phyloP scores from a whole-genome alignment of 1,140 invertebrate species.

The Pygmarrhopalites habei region DNA sequence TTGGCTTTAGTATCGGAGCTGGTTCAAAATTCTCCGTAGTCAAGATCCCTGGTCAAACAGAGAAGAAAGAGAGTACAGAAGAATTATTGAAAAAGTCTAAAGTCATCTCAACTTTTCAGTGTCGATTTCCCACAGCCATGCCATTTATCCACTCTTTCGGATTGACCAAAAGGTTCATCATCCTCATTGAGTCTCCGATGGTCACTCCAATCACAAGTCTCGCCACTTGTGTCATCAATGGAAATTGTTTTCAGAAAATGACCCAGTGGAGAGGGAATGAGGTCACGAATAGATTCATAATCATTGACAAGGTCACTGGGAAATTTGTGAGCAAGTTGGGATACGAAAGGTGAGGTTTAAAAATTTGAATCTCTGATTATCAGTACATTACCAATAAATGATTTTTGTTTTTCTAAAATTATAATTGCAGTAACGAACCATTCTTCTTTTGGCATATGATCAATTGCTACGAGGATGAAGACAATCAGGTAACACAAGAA shows the following conservation, averaged over 20 bases:
- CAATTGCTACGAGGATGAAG: conserved; percentile 39
- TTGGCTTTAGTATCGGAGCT: conserved; percentile 21
- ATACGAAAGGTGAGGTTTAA: no score
- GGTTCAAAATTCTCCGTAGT: conserved; percentile 31
- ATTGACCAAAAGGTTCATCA: conserved; percentile 50
- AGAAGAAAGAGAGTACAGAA: conserved; percentile 19
- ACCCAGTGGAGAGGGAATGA: conserved; percentile 45
- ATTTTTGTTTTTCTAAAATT: conserved; percentile 29
- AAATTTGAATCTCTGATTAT: no score
- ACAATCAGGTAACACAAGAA: conserved; percentile 19
- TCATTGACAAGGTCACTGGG: conserved; percentile 48
- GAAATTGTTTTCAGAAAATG: conserved; percentile 13
- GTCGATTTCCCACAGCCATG: conserved; percentile 11
- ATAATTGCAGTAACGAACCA: conserved; percentile 43
- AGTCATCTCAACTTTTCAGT: conserved; percentile 15
- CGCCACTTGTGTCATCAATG: conserved; percentile 15
- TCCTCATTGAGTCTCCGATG: conserved; percentile 49
- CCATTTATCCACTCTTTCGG: conserved; percentile 49
- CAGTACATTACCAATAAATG: conserved; percentile 15
- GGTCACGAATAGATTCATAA: conserved; percentile 44
- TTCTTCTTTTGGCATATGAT: conserved; percentile 48
- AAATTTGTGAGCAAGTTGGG: conserved; percentile 41
- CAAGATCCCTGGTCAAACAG: conserved; percentile 17
- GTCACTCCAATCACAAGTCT: conserved; percentile 19
- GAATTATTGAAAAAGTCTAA: conserved; percentile 18